Evolutionary conservation across 2,888 invertebrate species (phyloP).

Genomic region (Drosophila multiciliata): DNA sequence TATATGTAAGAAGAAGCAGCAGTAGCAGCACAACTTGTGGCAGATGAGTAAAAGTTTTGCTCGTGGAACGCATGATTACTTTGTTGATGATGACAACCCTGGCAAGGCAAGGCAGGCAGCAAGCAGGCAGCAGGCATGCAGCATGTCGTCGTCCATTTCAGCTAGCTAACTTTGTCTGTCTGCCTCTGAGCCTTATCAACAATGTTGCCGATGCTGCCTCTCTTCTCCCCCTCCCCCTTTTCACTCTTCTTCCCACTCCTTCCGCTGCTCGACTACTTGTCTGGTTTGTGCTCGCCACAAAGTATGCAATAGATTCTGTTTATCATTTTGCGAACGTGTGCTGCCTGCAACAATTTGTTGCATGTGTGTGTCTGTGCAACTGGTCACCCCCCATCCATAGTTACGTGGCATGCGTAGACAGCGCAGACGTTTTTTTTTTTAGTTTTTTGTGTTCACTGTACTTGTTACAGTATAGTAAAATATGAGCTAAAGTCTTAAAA

Average conservation of each 20-base stretch:
- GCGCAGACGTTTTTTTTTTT: conserved; percentile 11
- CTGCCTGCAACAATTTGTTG: conserved; percentile 73
- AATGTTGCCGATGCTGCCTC: conserved; percentile 6
- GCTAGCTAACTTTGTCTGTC: conserved; percentile 50
- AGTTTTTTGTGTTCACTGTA: not conserved
- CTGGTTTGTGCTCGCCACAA: conserved; percentile 54
- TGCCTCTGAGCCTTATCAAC: conserved; percentile 51
- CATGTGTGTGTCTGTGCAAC: conserved; percentile 40
- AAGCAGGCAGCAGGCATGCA: not conserved
- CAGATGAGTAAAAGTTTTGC: conserved; percentile 72
- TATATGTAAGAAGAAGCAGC: conserved; percentile 44
- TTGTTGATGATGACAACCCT: conserved; percentile 80
- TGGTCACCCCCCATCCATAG: conserved; percentile 8
- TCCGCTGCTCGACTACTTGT: not conserved
- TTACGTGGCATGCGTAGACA: conserved; percentile 6
- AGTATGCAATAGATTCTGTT: conserved; percentile 77
- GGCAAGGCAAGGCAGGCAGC: conserved; percentile 13
- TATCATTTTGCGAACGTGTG: conserved; percentile 76
- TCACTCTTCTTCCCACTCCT: not conserved
- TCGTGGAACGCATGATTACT: conserved; percentile 69
- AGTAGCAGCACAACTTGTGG: conserved; percentile 41
- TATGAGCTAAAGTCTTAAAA: not conserved
- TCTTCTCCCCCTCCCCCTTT: not conserved
- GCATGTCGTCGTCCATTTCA: conserved; percentile 36
- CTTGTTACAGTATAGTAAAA: not conserved